These are phyloP conservation scores for Tiphia femorata DNA, from an alignment of 2,888 invertebrate genomes.

Conservation along the genomic window DNA sequence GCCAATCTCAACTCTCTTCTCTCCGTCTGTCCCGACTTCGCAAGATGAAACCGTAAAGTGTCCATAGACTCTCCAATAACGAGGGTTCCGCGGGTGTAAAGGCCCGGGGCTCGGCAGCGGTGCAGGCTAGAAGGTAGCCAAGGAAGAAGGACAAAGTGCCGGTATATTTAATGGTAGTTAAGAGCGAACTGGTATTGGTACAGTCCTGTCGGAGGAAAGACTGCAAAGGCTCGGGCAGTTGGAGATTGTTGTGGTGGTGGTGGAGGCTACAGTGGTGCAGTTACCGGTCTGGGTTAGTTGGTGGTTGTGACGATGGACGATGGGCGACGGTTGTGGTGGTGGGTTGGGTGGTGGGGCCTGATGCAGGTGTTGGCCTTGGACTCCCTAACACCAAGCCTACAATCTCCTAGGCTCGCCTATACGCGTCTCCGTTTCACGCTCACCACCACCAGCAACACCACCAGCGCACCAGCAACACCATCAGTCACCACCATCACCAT, in stretches of 20 bases:
- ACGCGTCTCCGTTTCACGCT: slow-evolving; percentile 31
- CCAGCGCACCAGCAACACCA: background rate
- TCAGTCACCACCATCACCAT: background rate
- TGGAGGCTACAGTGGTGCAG: slow-evolving; percentile 14
- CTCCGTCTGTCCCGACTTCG: no score
- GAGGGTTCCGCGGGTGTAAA: no score
- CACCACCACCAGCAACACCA: slow-evolving; percentile 24
- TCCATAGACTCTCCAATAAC: no score
- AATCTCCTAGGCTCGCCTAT: slow-evolving; percentile 58
- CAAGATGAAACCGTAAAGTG: slow-evolving; percentile 38
- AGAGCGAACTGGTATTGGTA: slow-evolving; percentile 50
- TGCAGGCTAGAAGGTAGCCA: slow-evolving; percentile 8
- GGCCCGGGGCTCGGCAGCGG: slow-evolving; percentile 8
- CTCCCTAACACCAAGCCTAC: slow-evolving; percentile 62
- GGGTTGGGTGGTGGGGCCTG: slow-evolving; percentile 55
- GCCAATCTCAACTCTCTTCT: no score
- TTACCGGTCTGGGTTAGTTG: no score
- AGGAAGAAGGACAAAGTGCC: slow-evolving; percentile 48
- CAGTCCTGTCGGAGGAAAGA: slow-evolving; percentile 44
- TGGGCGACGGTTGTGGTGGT: slow-evolving; percentile 34
- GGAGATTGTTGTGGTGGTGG: slow-evolving; percentile 6
- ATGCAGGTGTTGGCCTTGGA: slow-evolving; percentile 67
- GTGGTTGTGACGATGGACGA: slow-evolving; percentile 23
- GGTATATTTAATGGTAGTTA: slow-evolving; percentile 52
- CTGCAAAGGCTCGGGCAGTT: slow-evolving; percentile 7